phyloP scores from a whole-genome alignment of 2,888 invertebrate species.

The Esperia sulphurella region DNA sequence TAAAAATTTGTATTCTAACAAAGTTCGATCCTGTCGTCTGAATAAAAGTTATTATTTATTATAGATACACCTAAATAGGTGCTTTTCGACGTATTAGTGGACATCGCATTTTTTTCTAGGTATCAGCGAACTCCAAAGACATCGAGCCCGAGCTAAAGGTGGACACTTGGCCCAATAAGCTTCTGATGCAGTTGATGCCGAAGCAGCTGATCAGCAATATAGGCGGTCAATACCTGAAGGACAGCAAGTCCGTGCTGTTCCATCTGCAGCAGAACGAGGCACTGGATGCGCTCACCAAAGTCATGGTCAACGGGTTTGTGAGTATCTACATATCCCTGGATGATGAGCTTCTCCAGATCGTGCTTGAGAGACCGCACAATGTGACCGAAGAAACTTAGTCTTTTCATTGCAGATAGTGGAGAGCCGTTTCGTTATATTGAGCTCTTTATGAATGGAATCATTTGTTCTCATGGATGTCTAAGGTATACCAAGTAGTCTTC shows the following conservation, averaged over 20 bases:
- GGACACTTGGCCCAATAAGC: conserved; percentile 94
- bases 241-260: conserved; percentile 95
- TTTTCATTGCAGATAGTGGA: no score
- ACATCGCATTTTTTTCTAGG: conserved; percentile 28
- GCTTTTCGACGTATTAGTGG: no score
- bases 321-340: conserved; percentile 66
- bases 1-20: no score
- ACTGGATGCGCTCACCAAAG: conserved; percentile 91
- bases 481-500: no score
- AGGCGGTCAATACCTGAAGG: conserved; percentile 92
- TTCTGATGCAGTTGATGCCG: conserved; percentile 97
- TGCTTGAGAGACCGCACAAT: no score
- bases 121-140: conserved; percentile 83
- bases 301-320: conserved; percentile 95
- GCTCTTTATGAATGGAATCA: no score
- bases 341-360: conserved; percentile 16
- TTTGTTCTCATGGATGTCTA: no score
- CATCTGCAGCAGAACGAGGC: conserved; percentile 93
- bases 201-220: conserved; percentile 94
- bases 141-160: conserved; percentile 96
- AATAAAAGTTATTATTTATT: no score
- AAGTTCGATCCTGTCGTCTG: no score
- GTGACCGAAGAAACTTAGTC: no score
- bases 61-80: no score
- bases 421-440: no score